A percentile compares a stretch with the other conserved stretches of the same genome.
Conservation (phyloP, 92 coral and sea anemone species). For the Epizoanthus stellaris region DNA sequence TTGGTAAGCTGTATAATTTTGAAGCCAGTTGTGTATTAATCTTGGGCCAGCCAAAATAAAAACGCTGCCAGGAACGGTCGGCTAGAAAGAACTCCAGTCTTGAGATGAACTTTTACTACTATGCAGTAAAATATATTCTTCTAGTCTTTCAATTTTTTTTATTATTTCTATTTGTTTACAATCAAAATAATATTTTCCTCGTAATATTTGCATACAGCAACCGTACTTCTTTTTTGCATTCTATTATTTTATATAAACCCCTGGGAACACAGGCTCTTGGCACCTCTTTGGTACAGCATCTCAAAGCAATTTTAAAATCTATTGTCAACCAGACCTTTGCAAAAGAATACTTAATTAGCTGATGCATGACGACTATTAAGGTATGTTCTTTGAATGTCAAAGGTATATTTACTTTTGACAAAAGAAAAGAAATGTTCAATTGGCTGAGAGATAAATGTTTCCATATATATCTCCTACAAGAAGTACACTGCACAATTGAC, state of each 20-base stretch:
- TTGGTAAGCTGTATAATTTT: too few relatives aligned
- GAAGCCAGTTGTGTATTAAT: too few relatives aligned
- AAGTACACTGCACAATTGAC: conserved; percentile 42
- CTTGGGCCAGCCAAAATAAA: not conserved
- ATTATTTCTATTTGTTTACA: not conserved
- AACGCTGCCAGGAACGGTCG: not conserved
- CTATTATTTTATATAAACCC: not conserved
- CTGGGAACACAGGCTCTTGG: not conserved
- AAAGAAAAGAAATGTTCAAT: not conserved
- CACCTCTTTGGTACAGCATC: not conserved
- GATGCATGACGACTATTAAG: not conserved
- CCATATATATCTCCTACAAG: conserved; percentile 8
- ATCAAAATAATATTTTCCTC: conserved; percentile 2
- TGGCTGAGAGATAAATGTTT: conserved; percentile 5
- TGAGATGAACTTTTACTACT: not conserved
- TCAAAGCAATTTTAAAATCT: not conserved
- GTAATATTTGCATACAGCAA: conserved; percentile 2
- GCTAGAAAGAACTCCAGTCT: not conserved
- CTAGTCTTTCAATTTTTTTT: too few relatives aligned
- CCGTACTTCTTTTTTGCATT: conserved; percentile 1
- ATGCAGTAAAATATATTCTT: not conserved
- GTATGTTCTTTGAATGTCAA: conserved; percentile 8
- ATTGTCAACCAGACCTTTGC: conserved; percentile 4
- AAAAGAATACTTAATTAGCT: not conserved
- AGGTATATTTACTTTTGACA: conserved; percentile 4